Evolutionary conservation across 2,888 invertebrate genomes (phyloP), one percentile per base, ranked within the genome.

Genomic region (Drosophila infuscata): DNA sequence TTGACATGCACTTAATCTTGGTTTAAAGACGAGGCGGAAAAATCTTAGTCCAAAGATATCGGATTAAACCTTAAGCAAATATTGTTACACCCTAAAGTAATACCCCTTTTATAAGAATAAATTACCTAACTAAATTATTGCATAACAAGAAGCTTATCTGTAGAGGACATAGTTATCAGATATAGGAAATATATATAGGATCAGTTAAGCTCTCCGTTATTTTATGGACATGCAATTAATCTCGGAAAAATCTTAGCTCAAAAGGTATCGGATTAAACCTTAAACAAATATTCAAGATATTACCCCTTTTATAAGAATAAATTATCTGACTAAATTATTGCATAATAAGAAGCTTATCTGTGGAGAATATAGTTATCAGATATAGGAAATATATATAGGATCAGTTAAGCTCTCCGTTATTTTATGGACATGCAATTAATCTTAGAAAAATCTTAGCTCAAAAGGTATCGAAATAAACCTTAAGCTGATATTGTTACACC

Each of bases 41-140:
- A 20, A n/a, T n/a, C 20, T 2, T 20, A n/a, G 5, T 0, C 2
- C n/a, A n/a, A n/a, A 41, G n/a, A 1, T 41, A 11, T 2, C 1
- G n/a, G n/a, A 2, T 20, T 43, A 5, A 20, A 7, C 15, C 7
- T 20, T 1, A 2, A 20, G 12, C 20, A 20, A 20, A 7, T 46
- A 20, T 12, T 12, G 1, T 20, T 20, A 46, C 12, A 20, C 12
- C 20, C 12, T 46, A 20, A 12, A 12, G 7, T 15, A 46, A 46
- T 7, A 20, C 7, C 20, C 1, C 15, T 15, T 20, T 20, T 46
- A 3, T 2, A 25, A 25, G 25, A 25, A 25, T 25, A 25, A 25
- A 25, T 25, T 25, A 25, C 2, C 25, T 25, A 15, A 25, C 4
- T 8, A 46, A 9, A 41, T 41, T 3, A 9, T 41, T 41, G 9